Evolutionary conservation across 2,113 vertebrate genomes (phyloP).

Genomic region (Platysternon megacephalum): DNA sequence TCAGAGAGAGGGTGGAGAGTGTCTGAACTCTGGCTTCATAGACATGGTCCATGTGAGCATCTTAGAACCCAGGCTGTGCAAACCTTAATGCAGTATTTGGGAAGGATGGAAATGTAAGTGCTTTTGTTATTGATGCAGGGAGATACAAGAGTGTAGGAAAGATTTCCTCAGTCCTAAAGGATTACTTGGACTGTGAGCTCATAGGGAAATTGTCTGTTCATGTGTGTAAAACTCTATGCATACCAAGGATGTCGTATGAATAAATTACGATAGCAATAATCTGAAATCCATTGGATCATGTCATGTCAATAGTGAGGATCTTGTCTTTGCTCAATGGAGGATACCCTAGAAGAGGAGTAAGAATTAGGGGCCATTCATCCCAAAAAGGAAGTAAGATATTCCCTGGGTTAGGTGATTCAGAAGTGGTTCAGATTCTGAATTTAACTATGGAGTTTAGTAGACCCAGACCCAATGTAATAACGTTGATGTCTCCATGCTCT

Average conservation of each 20-base stretch:
- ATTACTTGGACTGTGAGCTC: background rate
- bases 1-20: background rate
- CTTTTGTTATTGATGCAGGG: background rate
- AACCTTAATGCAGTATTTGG: background rate
- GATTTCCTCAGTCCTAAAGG: background rate
- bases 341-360: background rate
- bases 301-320: background rate
- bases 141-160: background rate
- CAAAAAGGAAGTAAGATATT: background rate
- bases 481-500: no score
- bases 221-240: background rate
- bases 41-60: background rate
- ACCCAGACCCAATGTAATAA: no score
- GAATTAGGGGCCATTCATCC: background rate
- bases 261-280: background rate
- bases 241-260: background rate
- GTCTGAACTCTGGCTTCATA: background rate
- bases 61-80: background rate
- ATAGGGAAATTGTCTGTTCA: background rate
- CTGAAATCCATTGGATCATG: rapidly evolving
- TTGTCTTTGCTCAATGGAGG: background rate
- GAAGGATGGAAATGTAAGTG: background rate
- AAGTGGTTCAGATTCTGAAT: no score
- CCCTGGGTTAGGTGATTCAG: no score
- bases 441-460: no score